These are phyloP conservation scores for Denticeps clupeoides DNA, from an alignment of 2,797 vertebrate genomes.

Conservation along the genomic window DNA sequence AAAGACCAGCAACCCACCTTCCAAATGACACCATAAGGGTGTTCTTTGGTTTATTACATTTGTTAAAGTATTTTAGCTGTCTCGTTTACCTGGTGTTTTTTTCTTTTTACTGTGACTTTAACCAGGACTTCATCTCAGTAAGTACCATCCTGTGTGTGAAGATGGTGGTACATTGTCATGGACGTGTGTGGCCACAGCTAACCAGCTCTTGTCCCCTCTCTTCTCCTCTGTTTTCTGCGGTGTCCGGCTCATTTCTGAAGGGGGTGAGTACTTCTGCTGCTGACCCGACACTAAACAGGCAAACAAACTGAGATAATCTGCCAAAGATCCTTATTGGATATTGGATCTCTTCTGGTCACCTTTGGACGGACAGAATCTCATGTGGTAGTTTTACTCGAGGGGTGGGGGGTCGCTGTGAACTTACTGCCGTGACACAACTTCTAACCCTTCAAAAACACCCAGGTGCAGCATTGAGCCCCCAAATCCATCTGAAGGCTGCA, in stretches of 20 bases:
- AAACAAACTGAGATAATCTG: too few species aligned
- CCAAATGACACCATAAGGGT: too few species aligned
- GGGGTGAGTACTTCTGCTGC: conserved; percentile 25
- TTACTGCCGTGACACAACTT: not conserved
- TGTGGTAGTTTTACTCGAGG: not conserved
- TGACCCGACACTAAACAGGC: not conserved
- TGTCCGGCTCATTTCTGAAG: conserved; percentile 7
- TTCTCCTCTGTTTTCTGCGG: not conserved
- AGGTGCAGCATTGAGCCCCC: conserved; percentile 22
- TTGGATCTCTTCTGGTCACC: too few species aligned
- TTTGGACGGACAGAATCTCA: not conserved
- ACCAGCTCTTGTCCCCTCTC: not conserved
- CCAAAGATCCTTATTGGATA: too few species aligned
- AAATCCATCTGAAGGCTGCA: conserved; percentile 53
- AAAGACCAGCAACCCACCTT: not conserved
- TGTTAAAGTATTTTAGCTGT: conserved; percentile 3
- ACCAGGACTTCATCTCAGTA: conserved; percentile 69
- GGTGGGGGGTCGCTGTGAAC: too few species aligned
- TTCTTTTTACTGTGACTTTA: conserved; percentile 12
- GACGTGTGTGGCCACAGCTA: not conserved
- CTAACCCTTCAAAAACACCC: not conserved
- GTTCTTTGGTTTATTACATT: not conserved
- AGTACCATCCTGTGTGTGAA: too few species aligned
- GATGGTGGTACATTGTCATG: too few species aligned
- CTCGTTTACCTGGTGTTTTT: conserved; percentile 4